A percentile compares a stretch with the other conserved stretches of the same genome.
These are phyloP conservation scores for Drosophila kikkawai DNA, from an alignment of 1,140 invertebrate species.

Conservation along the genomic window DNA sequence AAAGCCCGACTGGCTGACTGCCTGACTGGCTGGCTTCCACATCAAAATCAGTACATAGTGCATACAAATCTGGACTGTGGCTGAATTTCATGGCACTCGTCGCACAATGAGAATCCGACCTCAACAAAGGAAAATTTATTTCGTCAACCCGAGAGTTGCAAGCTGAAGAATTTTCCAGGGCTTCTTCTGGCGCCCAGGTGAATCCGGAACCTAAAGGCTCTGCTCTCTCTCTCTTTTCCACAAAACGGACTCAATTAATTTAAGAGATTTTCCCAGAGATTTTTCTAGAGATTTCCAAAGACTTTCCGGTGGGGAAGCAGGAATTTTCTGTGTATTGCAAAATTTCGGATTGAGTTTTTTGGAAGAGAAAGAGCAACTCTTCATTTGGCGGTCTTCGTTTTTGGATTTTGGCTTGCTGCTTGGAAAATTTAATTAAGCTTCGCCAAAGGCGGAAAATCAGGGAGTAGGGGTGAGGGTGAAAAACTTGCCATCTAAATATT, in stretches of 20 bases:
- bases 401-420: slow-evolving; percentile 48
- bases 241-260: slow-evolving; percentile 68
- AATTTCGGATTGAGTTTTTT: slow-evolving; percentile 42
- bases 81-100: slow-evolving; percentile 39
- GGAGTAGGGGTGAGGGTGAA: not conserved
- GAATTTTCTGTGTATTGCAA: slow-evolving; percentile 17
- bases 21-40: slow-evolving; percentile 28
- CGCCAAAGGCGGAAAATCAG: slow-evolving; percentile 27
- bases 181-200: slow-evolving; percentile 42
- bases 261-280: slow-evolving; percentile 47
- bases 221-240: slow-evolving; percentile 1
- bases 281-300: not conserved
- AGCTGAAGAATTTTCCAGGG: slow-evolving; percentile 54
- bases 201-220: slow-evolving; percentile 1
- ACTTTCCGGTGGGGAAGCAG: slow-evolving; percentile 1
- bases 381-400: slow-evolving; percentile 69
- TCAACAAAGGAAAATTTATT: slow-evolving; percentile 69
- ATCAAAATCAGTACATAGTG: slow-evolving; percentile 39
- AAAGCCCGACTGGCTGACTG: slow-evolving; percentile 3
- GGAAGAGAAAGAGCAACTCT: slow-evolving; percentile 2
- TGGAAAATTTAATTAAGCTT: slow-evolving; percentile 75
- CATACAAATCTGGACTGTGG: slow-evolving; percentile 39
- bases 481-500: slow-evolving; percentile 75
- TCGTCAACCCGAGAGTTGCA: slow-evolving; percentile 52
- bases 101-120: slow-evolving; percentile 47